Evolutionary conservation across 2,888 invertebrate species (phyloP).

Genomic region (Lochmaea capreae): DNA sequence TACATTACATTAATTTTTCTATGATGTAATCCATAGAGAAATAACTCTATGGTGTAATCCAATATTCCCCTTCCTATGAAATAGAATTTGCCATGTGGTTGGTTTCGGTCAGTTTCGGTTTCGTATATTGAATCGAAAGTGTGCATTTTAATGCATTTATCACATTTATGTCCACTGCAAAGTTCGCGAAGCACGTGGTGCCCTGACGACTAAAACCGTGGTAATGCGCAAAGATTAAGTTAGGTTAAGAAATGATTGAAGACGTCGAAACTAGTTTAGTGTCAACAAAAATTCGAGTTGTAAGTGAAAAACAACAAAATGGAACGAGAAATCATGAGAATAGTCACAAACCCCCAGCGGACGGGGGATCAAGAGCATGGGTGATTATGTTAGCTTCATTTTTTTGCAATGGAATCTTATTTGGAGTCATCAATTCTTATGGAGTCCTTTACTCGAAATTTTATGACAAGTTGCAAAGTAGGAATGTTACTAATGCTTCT

Average conservation of each 20-base stretch:
- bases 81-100: slow-evolving; percentile 9
- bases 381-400: slow-evolving; percentile 86
- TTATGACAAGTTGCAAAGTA: slow-evolving; percentile 71
- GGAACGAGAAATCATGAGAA: slow-evolving; percentile 22
- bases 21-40: too few species aligned
- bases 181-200: slow-evolving; percentile 43
- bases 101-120: too few species aligned
- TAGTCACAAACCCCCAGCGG: slow-evolving; percentile 68
- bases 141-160: neutral
- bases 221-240: slow-evolving; percentile 41
- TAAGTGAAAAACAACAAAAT: slow-evolving; percentile 37
- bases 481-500: slow-evolving; percentile 77
- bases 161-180: slow-evolving; percentile 17
- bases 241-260: slow-evolving; percentile 49
- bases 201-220: slow-evolving; percentile 23
- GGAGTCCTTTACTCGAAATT: slow-evolving; percentile 83
- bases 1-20: too few species aligned
- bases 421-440: slow-evolving; percentile 91
- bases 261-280: slow-evolving; percentile 44
- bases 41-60: too few species aligned
- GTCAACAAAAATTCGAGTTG: slow-evolving; percentile 22
- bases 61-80: slow-evolving; percentile 17
- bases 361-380: slow-evolving; percentile 85
- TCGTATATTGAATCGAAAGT: neutral
- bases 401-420: slow-evolving; percentile 89